A percentile compares a stretch with the other conserved stretches of the same genome.
These are phyloP conservation scores for Baryphthengus martii DNA, from an alignment of 2,113 vertebrate genomes.

Conservation along the genomic window DNA sequence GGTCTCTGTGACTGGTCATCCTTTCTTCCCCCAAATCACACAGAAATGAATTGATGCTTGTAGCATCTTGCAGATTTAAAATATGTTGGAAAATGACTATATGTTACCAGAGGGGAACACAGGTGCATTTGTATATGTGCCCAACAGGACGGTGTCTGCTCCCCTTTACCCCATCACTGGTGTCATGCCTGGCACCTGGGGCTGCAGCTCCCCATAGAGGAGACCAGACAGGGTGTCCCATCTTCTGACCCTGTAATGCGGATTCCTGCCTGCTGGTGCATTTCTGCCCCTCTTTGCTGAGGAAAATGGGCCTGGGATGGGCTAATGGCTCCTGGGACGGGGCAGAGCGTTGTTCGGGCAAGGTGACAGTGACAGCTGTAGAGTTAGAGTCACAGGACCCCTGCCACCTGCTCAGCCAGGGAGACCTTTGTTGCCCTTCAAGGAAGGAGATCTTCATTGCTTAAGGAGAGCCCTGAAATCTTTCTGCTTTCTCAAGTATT, in stretches of 20 bases:
- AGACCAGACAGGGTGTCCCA: no score
- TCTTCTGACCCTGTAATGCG: neutral
- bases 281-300: neutral
- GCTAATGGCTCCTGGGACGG: neutral
- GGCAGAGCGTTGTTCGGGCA: neutral
- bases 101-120: fast-evolving
- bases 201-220: neutral
- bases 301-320: neutral
- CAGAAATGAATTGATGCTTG: neutral
- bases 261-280: neutral
- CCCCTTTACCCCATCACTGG: neutral
- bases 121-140: fast-evolving
- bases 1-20: neutral
- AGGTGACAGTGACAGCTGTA: neutral
- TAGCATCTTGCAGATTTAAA: neutral
- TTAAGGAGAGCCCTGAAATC: neutral
- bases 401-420: neutral
- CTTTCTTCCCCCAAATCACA: neutral
- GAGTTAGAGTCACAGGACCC: neutral
- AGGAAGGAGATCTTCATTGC: neutral
- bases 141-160: neutral
- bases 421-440: neutral
- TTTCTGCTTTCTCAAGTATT: neutral
- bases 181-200: neutral
- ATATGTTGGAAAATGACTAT: neutral